Base-by-base conservation (phyloP, 1,140 invertebrate species). In the Saxidomus purpurata region DNA sequence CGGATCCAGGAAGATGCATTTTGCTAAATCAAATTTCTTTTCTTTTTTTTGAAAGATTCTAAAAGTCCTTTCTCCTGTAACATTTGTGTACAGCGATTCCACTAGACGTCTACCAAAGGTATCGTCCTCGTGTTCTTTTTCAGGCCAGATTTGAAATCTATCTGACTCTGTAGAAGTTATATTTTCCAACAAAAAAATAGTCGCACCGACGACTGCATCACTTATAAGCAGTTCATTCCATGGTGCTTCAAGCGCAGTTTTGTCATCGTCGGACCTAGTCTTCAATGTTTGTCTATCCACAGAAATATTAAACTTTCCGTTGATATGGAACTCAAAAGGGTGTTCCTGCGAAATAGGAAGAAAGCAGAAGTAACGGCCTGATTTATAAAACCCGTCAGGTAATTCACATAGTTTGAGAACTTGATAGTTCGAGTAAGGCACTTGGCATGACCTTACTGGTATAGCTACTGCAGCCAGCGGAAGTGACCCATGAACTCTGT, bases 351-450 rank as follows among this genome's bases (percentile, higher is more conserved):
- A 91, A 17, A 93, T 55, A 19, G 92, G 92, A 0, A 93, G 67
- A 71, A 90, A 93, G 47, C 89, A 93, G 63, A 93, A 93, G 19
- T 90, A 71, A 81, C 93, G 93, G 34, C 91, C 88, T 19, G 83
- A 76, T 61, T 69, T 80, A 81, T 93, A 93, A 77, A 92, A 92
- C 36, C 25, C 0, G 55, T 43, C 11, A 52, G 47, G 19, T 43
- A 55, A 3, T 9, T 55, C 36, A 36, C 36, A 34, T 34, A 3
- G 19, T 13, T 15, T 2, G 3, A 34, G 9, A 0, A 59, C 0
- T 17, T 22, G 2, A 0, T 43, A 15, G n/a, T n/a, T n/a, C n/a
- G n/a, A n/a, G n/a, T n/a, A n/a, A n/a, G n/a, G n/a, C n/a, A n/a
- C n/a, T n/a, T n/a, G n/a, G n/a, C n/a, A n/a, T n/a, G n/a, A n/a